Conservation (phyloP, 37 sponge, comb jelly and placozoan genomes). For the Aphrocallistes beatrix region DNA sequence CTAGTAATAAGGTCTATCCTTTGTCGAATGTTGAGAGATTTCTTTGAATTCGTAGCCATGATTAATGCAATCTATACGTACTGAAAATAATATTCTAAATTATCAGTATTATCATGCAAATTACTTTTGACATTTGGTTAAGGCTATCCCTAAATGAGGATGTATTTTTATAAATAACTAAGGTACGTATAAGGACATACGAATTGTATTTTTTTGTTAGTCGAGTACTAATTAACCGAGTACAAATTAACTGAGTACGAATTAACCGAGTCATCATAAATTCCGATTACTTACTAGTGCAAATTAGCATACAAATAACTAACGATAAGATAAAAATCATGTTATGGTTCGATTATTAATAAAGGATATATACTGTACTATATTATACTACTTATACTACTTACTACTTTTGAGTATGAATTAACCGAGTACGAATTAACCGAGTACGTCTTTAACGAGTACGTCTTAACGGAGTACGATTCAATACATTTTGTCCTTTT, state of each 20-base stretch:
- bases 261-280: not conserved
- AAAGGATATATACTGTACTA: not conserved
- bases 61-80: not conserved
- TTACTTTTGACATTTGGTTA: not conserved
- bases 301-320: not conserved
- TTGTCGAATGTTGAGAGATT: not conserved
- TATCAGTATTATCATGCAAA: too few species aligned
- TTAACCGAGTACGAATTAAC: constrained; percentile 17
- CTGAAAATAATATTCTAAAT: too few species aligned
- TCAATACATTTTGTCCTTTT: too few species aligned
- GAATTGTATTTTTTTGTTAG: not conserved
- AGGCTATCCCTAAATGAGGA: not conserved
- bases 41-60: not conserved
- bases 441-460: not conserved
- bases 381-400: not conserved
- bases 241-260: too few species aligned
- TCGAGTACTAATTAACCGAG: not conserved
- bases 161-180: not conserved
- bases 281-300: not conserved
- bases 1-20: not conserved
- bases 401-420: not conserved
- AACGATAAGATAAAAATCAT: not conserved
- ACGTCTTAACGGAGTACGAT: not conserved
- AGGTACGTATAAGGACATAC: not conserved
- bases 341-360: not conserved